Evolutionary conservation across 2,888 invertebrate genomes (phyloP), one percentile per base, ranked within the genome.

Genomic region (Pterobdella sp.): DNA sequence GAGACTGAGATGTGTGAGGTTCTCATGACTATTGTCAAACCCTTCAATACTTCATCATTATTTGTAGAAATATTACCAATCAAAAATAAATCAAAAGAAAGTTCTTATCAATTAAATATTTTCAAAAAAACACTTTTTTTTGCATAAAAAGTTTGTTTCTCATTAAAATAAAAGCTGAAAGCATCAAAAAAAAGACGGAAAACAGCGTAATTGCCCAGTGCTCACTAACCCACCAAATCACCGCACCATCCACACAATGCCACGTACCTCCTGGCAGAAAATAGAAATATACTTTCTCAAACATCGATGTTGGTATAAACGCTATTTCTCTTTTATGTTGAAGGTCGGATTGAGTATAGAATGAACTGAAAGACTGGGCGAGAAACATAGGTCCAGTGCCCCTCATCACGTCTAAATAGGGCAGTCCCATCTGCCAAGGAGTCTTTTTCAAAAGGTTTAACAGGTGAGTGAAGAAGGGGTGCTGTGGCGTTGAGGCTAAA

Each of bases 381-480:
- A 71, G 63, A 35, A 71, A 71, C 32, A 71, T 18, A 10, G 71
- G 71, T n/a, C 71, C 71, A 3, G 71, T 71, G 52, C 34, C 37
- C 60, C 56, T 29, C 71, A 71, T 71, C 32, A 71, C 71, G 37
- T 71, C 71, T 26, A 71, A 35, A 35, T 63, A 71, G 52, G 71
- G 71, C 34, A 71, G 71, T 3, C 60, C 60, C n/a, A 26, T 31
- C 7, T 26, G 32, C 10, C 14, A n/a, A 7, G 63, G 63, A 1
- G 31, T 42, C n/a, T 26, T n/a, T 34, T 37, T 26, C 14, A 71
- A 37, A 7, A 34, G 3, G 18, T 35, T 26, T n/a, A 71, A n/a
- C 4, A 71, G 4, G 34, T 71, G 63, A 2, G 18, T 34, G 37
- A 71, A 71, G 26, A 71, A 35, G 29, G 63, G 56, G 26, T 71